Conservation (phyloP, 2,797 vertebrate genomes). For the Hemibagrus guttatus region DNA sequence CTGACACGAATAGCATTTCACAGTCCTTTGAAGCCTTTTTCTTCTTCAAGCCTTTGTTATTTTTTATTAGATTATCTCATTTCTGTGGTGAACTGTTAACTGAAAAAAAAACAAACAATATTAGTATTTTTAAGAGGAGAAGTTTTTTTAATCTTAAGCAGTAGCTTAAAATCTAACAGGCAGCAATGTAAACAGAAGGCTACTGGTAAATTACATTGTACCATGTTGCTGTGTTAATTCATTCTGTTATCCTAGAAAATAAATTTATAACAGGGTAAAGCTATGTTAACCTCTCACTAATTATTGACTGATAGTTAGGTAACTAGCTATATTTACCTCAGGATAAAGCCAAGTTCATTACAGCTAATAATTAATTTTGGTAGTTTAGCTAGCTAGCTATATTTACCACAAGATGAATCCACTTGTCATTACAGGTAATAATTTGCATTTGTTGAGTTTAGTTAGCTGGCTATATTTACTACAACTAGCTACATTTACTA, state of each 20-base stretch:
- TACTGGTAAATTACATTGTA: neutral
- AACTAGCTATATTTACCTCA: neutral
- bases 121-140: neutral
- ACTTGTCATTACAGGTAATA: neutral
- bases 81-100: neutral
- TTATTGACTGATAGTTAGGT: neutral
- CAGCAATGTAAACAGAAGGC: neutral
- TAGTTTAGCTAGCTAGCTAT: neutral
- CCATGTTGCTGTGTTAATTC: neutral
- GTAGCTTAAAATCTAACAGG: too few relatives aligned
- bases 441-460: neutral
- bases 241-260: neutral
- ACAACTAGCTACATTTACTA: neutral
- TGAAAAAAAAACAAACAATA: neutral
- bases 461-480: neutral
- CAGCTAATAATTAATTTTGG: neutral
- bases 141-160: neutral
- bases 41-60: neutral
- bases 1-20: neutral
- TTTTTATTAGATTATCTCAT: neutral
- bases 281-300: neutral
- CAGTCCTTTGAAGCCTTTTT: too few relatives aligned
- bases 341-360: neutral
- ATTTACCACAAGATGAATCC: neutral
- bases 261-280: too few relatives aligned